Percentiles rank a stretch among this genome's conserved stretches.
Evolutionary conservation across 2,113 vertebrate genomes (phyloP).

Genomic region (Neolamprologus variostigma): DNA sequence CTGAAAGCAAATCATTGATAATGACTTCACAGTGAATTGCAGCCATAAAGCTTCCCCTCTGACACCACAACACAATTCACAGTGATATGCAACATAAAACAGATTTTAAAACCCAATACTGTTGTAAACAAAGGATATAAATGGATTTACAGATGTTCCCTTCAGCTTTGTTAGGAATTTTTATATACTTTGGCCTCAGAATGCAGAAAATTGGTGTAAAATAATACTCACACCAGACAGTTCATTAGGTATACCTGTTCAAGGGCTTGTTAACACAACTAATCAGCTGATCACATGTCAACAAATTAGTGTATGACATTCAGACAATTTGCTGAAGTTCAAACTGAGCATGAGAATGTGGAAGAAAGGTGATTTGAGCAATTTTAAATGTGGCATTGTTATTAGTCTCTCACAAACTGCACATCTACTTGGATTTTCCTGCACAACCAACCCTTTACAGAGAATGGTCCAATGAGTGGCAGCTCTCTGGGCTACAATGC

Average conservation of each 20-base stretch:
- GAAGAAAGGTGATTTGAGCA: background rate
- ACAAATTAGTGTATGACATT: background rate
- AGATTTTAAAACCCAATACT: background rate
- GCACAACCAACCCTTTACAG: background rate
- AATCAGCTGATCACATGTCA: background rate
- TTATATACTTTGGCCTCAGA: background rate
- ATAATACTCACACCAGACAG: background rate
- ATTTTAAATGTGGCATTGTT: background rate
- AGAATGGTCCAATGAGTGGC: background rate
- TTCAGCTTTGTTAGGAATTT: background rate
- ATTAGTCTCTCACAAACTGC: background rate
- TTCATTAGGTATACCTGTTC: background rate
- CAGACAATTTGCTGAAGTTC: background rate
- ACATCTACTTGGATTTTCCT: background rate
- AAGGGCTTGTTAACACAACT: background rate
- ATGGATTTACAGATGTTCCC: background rate
- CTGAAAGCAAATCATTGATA: slow-evolving; percentile 52
- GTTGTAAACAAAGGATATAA: slow-evolving; percentile 5
- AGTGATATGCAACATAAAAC: slow-evolving; percentile 6
- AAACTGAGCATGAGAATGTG: background rate
- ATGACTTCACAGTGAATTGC: slow-evolving; percentile 38
- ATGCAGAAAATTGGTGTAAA: background rate
- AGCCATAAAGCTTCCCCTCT: slow-evolving; percentile 15
- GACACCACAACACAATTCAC: slow-evolving; percentile 7
- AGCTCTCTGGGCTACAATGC: background rate